Percentiles rank a stretch among this genome's conserved stretches.
Conservation (phyloP, 1,140 invertebrate genomes). For the Brachionus koreanus region DNA sequence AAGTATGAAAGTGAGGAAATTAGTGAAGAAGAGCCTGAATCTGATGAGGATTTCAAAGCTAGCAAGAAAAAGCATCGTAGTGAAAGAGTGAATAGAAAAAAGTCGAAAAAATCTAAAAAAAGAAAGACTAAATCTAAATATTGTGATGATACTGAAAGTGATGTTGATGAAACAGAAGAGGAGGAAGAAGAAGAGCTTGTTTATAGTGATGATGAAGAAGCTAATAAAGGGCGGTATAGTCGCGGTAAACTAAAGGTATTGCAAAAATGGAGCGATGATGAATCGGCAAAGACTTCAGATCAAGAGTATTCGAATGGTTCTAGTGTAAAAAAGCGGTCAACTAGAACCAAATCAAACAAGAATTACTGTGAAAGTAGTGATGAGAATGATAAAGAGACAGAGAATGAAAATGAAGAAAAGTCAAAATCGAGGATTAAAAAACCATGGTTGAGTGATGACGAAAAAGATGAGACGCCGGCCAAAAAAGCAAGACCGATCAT, state of each 20-base stretch:
- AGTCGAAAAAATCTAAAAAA: neutral
- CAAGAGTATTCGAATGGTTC: neutral
- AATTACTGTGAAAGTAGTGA: neutral
- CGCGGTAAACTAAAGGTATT: neutral
- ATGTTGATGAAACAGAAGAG: neutral
- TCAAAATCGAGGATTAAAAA: neutral
- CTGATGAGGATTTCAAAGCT: neutral
- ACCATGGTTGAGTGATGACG: neutral
- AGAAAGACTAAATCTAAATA: conserved; percentile 1
- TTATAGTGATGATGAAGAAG: neutral
- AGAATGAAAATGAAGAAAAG: neutral
- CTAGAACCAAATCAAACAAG: neutral
- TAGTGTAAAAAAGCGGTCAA: neutral
- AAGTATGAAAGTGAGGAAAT: neutral
- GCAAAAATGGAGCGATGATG: neutral
- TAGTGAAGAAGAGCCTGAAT: neutral
- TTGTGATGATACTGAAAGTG: conserved; percentile 10
- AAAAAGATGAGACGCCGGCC: neutral
- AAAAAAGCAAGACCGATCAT: neutral
- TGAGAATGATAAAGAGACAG: neutral
- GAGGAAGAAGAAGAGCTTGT: neutral
- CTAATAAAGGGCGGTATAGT: neutral
- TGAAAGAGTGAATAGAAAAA: neutral
- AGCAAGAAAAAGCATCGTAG: neutral
- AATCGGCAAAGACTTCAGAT: neutral